Base-by-base conservation (phyloP, 2,797 vertebrate genomes). In the Thunnus albacares region DNA sequence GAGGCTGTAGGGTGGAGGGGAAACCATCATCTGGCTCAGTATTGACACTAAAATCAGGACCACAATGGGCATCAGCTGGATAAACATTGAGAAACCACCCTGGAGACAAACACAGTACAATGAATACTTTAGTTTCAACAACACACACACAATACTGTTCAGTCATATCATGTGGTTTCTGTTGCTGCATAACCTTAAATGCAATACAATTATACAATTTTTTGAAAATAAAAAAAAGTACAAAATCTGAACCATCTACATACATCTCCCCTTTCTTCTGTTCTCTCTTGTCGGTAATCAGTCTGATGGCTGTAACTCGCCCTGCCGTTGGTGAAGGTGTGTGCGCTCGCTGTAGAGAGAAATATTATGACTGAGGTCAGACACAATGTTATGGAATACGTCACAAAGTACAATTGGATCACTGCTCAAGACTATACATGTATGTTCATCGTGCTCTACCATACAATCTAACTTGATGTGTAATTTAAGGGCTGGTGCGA, bases 81-180 rank as follows among this genome's bases (percentile, higher is more conserved):
- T 97, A 80, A 99, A 97, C 96, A 98, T 98, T 61, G 98, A 99
- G 93, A 99, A 99, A n/a, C 98, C 98, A 74, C 98, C 98, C 98
- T 99, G 68, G 47, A 87, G 82, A 86, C 66, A 75, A 87, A 87
- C 86, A 80, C 71, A 80, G 35, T 6, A 88, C 17, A 73, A 58
- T 41, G n/a, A 30, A 26, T 3, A 35, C 8, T 18, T 53, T 8
- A 12, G 14, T 22, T 80, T 52, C 28, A 87, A 24, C 8, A 67
- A 67, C 35, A 43, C 7, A 79, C 4, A 5, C 3, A 59, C 35
- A 9, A 79, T 17, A 45, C 17, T 38, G 20, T 22, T 22, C 13
- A 43, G 22, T 43, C 2, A 33, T 62, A 20, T 60, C 6, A 57
- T 53, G 45, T 0, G 0, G 24, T 12, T 38, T 28, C 3, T n/a